Percentiles rank a stretch among this genome's conserved stretches.
These are phyloP conservation scores for Actinia tenebrosa DNA, from an alignment of 64 coral and sea anemone genomes.

Conservation along the genomic window DNA sequence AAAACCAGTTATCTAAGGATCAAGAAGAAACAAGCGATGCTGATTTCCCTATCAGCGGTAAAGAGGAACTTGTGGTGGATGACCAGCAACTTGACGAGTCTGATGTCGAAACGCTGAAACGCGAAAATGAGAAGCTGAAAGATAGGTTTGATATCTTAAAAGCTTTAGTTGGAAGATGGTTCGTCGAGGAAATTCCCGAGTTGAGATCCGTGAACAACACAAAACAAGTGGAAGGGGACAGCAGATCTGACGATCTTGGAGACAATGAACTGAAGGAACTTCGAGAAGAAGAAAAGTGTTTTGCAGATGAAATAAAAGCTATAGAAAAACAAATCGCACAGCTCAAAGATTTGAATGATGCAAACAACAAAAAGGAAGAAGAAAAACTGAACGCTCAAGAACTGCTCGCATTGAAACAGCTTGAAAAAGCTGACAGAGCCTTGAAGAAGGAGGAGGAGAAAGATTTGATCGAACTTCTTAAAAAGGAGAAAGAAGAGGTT, in stretches of 20 bases:
- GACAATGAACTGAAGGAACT: constrained; percentile 40
- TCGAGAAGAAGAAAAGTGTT: constrained; percentile 18
- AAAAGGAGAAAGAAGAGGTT: constrained; percentile 49
- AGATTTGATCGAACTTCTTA: constrained; percentile 16
- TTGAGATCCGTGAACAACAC: not conserved
- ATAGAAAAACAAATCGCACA: constrained; percentile 27
- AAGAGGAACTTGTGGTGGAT: not conserved
- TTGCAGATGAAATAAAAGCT: constrained; percentile 3
- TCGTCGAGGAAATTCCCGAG: constrained; percentile 78
- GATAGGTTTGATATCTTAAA: constrained; percentile 47
- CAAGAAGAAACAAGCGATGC: not conserved
- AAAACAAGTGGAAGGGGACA: not conserved
- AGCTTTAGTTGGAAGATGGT: constrained; percentile 61
- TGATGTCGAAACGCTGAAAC: not conserved
- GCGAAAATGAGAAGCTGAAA: constrained; percentile 42
- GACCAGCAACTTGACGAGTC: not conserved
- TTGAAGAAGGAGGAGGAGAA: constrained; percentile 25
- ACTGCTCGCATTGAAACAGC: not conserved
- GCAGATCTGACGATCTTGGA: not conserved
- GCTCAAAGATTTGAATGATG: constrained; percentile 4
- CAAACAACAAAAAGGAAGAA: not conserved
- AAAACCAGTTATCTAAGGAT: not conserved
- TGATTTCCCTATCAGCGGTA: not conserved
- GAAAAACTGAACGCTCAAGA: constrained; percentile 21
- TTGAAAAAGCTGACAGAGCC: constrained; percentile 31